phyloP scores from a whole-genome alignment of 92 coral and sea anemone species.

The Paragorgia papillata region DNA sequence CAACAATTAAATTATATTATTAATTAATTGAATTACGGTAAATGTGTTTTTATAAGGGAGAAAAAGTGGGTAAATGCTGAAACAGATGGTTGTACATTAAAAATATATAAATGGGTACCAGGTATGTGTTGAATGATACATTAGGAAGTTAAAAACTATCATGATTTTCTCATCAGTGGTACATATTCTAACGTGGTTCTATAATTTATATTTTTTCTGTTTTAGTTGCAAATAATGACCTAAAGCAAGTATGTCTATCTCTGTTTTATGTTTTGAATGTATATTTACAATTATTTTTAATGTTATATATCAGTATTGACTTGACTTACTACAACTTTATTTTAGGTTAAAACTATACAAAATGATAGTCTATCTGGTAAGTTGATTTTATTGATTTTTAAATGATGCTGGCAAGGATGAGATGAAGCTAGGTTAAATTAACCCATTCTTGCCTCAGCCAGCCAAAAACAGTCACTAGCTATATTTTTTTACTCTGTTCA shows the following conservation, averaged over 20 bases:
- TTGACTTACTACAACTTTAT: not conserved
- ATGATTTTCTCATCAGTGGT: no score
- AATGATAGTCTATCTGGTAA: conserved; percentile 23
- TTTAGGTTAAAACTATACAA: conserved; percentile 17
- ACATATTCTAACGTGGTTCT: not conserved
- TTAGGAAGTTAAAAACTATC: no score
- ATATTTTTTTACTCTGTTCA: no score
- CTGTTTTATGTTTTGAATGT: not conserved
- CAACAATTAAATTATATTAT: no score
- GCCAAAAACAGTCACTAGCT: no score
- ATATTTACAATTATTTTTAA: not conserved
- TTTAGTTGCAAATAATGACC: conserved; percentile 11
- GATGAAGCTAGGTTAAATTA: no score
- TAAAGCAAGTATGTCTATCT: conserved; percentile 6
- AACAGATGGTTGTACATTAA: conserved; percentile 78
- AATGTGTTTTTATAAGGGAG: no score
- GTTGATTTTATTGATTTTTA: not conserved
- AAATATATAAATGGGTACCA: conserved; percentile 98
- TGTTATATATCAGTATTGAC: not conserved
- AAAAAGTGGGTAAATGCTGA: conserved; percentile 98
- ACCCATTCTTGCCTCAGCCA: no score
- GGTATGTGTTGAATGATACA: conserved; percentile 53
- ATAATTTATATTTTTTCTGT: not conserved
- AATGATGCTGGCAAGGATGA: no score
- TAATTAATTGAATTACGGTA: no score